phyloP scores from a whole-genome alignment of 1,140 invertebrate species.

The Ceratitis capitata region DNA sequence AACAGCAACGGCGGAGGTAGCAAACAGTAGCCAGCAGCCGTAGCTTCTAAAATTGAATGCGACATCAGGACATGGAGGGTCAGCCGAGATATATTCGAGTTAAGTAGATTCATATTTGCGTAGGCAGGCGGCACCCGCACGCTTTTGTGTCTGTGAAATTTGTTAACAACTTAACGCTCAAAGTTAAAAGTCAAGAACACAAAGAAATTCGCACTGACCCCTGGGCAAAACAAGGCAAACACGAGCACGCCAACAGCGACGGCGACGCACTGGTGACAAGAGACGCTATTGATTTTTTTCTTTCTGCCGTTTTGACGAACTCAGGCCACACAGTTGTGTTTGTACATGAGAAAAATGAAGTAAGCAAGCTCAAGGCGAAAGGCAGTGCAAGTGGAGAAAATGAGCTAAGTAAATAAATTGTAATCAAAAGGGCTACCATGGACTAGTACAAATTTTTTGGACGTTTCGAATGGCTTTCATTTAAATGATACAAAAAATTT shows the following conservation, averaged over 20 bases:
- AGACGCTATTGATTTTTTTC: background rate
- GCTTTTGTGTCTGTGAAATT: conserved; percentile 13
- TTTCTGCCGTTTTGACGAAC: background rate
- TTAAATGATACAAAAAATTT: background rate
- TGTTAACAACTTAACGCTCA: conserved; percentile 26
- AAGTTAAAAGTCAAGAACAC: conserved; percentile 26
- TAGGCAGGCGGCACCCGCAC: background rate
- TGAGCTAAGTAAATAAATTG: background rate
- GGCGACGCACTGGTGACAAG: background rate
- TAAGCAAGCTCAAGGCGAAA: too few relatives aligned
- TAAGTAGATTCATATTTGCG: background rate
- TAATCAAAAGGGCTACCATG: background rate
- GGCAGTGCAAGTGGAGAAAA: too few relatives aligned
- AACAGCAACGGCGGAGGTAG: too few relatives aligned
- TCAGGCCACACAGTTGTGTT: background rate
- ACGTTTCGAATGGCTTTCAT: background rate
- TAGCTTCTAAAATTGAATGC: background rate
- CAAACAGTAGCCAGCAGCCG: too few relatives aligned
- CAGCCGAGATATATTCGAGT: background rate
- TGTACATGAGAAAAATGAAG: too few relatives aligned
- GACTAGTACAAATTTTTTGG: background rate
- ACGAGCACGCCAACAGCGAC: too few relatives aligned
- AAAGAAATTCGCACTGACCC: conserved; percentile 19
- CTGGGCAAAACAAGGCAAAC: background rate
- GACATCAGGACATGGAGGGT: background rate